Evolutionary conservation across 2,797 vertebrate species (phyloP).

Genomic region (Coregonus sp.): DNA sequence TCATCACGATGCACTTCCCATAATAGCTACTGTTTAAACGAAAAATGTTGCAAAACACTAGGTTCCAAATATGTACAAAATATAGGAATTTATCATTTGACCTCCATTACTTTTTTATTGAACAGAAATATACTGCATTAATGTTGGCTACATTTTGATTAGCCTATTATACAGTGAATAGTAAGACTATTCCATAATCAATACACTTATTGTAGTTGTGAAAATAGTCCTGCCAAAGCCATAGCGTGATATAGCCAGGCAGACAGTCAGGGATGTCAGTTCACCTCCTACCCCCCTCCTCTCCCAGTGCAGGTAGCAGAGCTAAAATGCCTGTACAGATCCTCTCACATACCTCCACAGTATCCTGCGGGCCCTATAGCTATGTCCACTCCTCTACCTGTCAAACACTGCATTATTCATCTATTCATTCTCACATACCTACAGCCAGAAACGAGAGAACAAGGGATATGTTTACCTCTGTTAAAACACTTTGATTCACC

Average conservation of each 20-base stretch:
- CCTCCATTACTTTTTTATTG: too few relatives aligned
- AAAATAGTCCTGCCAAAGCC: neutral
- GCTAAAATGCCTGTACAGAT: constrained; percentile 29
- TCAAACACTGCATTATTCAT: constrained; percentile 49
- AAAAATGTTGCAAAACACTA: neutral
- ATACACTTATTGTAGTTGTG: constrained; percentile 6
- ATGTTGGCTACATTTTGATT: neutral
- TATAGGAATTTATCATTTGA: too few relatives aligned
- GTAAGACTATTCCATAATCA: neutral
- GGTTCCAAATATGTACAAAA: neutral
- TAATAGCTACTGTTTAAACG: neutral
- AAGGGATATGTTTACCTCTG: constrained; percentile 42
- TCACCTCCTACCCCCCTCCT: neutral
- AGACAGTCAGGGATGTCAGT: neutral
- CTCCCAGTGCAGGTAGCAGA: constrained; percentile 21
- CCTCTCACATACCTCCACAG: constrained; percentile 31
- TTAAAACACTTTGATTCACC: constrained; percentile 25
- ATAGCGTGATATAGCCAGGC: neutral
- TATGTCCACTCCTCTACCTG: constrained; percentile 35
- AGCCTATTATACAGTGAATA: neutral
- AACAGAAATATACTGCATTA: neutral
- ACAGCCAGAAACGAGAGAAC: constrained; percentile 24
- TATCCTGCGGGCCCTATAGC: constrained; percentile 21
- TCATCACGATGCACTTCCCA: neutral
- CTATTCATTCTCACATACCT: constrained; percentile 20